phyloP scores from a whole-genome alignment of 2,797 vertebrate genomes.

The Leptatherina wallacei region DNA sequence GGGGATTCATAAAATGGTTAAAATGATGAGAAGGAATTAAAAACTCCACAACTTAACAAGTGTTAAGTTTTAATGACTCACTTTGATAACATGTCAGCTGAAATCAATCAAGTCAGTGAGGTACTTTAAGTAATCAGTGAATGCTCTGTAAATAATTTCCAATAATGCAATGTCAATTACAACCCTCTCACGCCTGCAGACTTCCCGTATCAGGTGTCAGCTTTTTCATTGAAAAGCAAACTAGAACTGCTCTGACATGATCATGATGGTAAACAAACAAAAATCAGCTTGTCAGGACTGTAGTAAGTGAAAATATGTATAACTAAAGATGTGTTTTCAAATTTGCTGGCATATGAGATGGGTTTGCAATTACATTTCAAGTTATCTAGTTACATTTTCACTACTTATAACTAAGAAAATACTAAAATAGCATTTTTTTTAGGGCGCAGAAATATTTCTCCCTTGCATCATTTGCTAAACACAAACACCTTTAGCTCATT shows the following conservation, averaged over 20 bases:
- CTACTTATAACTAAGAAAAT: no score
- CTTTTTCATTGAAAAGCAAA: neutral
- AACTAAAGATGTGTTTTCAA: neutral
- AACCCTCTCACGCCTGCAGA: neutral
- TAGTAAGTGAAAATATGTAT: neutral
- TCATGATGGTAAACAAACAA: neutral
- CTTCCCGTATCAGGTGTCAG: neutral
- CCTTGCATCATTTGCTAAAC: neutral
- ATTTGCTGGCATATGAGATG: neutral
- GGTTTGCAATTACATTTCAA: neutral
- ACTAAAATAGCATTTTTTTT: neutral
- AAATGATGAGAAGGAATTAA: slow-evolving; percentile 17
- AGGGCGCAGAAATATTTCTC: neutral
- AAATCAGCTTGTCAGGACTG: neutral
- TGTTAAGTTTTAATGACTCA: slow-evolving; percentile 10
- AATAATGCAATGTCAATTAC: neutral
- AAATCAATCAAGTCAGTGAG: slow-evolving; percentile 7
- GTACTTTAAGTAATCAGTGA: slow-evolving; percentile 12
- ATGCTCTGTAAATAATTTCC: slow-evolving; percentile 12
- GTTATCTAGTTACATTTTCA: neutral
- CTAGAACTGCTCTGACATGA: neutral
- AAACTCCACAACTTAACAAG: slow-evolving; percentile 4
- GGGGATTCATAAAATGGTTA: slow-evolving; percentile 14
- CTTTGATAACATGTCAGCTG: slow-evolving; percentile 10
- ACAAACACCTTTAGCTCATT: neutral